Conservation (phyloP, 2,113 vertebrate genomes). For the Candoia aspera region DNA sequence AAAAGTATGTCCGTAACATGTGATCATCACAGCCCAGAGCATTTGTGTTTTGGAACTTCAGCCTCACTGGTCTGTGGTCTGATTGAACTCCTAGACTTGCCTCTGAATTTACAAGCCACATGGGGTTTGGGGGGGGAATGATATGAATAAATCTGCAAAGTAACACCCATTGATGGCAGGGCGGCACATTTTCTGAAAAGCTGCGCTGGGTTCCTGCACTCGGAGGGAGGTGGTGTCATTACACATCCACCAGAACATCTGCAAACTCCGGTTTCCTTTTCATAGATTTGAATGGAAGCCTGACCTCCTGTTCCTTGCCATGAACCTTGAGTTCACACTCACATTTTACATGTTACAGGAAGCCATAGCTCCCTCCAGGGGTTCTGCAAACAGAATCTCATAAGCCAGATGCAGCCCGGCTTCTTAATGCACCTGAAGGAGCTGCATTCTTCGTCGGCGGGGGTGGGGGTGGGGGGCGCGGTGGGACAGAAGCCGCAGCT, state of each 20-base stretch:
- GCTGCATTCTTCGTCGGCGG: conserved; percentile 72
- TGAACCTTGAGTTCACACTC: conserved; percentile 94
- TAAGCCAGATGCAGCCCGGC: conserved; percentile 85
- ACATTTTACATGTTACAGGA: conserved; percentile 95
- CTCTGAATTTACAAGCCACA: conserved; percentile 95
- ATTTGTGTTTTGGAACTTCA: conserved; percentile 47
- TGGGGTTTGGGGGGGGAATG: conserved; percentile 60
- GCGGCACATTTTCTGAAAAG: conserved; percentile 78
- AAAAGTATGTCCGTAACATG: not conserved
- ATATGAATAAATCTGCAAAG: conserved; percentile 96
- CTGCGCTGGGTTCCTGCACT: conserved; percentile 69
- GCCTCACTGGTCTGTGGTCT: conserved; percentile 71
- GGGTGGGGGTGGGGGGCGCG: no score
- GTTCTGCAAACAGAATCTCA: conserved; percentile 89
- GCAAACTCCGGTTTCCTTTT: conserved; percentile 81
- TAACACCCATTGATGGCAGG: conserved; percentile 84
- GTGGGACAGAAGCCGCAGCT: conserved; percentile 50
- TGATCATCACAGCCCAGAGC: not conserved
- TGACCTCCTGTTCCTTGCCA: conserved; percentile 97
- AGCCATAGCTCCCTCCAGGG: conserved; percentile 87
- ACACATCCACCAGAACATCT: conserved; percentile 90
- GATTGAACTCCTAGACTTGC: conserved; percentile 85
- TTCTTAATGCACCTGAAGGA: conserved; percentile 87
- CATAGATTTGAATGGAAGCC: conserved; percentile 85
- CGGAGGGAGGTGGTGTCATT: conserved; percentile 81